Percentiles rank a stretch among this genome's conserved stretches.
Conservation (phyloP, 2,113 vertebrate species). For the Herpailurus yagouaroundi region DNA sequence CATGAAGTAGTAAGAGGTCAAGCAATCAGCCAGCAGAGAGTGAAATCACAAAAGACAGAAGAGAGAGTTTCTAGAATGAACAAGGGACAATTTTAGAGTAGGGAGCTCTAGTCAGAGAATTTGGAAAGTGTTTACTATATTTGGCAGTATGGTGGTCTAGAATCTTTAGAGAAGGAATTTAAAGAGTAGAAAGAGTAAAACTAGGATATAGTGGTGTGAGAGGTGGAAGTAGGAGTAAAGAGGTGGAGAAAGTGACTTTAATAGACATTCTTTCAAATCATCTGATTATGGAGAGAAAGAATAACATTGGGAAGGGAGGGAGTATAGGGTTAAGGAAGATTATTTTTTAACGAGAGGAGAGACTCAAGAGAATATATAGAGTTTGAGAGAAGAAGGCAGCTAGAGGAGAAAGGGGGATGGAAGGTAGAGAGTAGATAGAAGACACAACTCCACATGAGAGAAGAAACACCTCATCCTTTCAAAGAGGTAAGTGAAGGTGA, state of each 20-base stretch:
- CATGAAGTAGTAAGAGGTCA: background rate
- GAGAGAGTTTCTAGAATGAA: background rate
- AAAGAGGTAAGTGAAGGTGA: background rate
- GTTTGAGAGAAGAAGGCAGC: background rate
- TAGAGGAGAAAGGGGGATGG: background rate
- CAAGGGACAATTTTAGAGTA: accelerated
- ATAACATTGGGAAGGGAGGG: background rate
- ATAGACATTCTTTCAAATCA: background rate
- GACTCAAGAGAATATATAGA: background rate
- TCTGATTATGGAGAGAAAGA: background rate
- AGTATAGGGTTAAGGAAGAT: background rate
- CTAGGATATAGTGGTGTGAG: background rate
- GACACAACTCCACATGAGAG: background rate
- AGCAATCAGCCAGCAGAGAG: background rate
- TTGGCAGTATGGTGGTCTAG: background rate
- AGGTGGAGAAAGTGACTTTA: background rate
- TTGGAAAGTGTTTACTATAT: background rate
- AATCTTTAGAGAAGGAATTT: background rate
- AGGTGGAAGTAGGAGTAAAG: background rate
- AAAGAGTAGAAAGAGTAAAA: background rate
- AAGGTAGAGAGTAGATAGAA: background rate
- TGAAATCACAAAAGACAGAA: background rate
- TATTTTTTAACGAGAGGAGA: background rate
- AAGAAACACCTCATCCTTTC: background rate
- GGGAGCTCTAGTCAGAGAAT: background rate